phyloP scores from a whole-genome alignment of 1,140 invertebrate species.

The Drosophila lini region DNA sequence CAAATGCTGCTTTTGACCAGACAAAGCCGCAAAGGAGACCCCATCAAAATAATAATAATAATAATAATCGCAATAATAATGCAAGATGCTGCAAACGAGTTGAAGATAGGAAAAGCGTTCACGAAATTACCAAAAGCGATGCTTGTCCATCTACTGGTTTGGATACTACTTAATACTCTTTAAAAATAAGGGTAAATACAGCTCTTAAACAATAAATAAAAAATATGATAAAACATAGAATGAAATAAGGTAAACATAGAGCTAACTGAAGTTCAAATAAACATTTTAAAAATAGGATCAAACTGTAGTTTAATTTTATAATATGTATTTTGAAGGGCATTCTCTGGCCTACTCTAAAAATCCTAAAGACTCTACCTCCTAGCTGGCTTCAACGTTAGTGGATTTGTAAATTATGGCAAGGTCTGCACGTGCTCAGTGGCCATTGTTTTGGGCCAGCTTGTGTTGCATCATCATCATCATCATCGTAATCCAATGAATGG shows the following conservation, averaged over 20 bases:
- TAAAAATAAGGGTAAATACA: too few species aligned
- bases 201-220: background rate
- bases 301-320: too few species aligned
- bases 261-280: too few species aligned
- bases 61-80: constrained; percentile 71
- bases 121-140: constrained; percentile 54
- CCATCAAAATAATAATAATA: constrained; percentile 67
- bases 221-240: background rate
- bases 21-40: constrained; percentile 46
- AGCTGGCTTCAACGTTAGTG: constrained; percentile 16
- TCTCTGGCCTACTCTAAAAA: background rate
- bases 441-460: constrained; percentile 41
- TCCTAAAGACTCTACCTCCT: background rate
- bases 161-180: constrained; percentile 18
- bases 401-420: constrained; percentile 61
- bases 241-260: background rate
- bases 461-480: constrained; percentile 66
- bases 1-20: constrained; percentile 55
- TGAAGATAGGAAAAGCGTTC: constrained; percentile 65
- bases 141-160: constrained; percentile 23
- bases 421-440: constrained; percentile 72
- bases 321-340: constrained; percentile 15
- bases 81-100: constrained; percentile 67
- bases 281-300: background rate
- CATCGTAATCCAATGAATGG: constrained; percentile 63